Evolutionary conservation across 2,888 invertebrate species (phyloP).

Genomic region (Nemurella pictetii): DNA sequence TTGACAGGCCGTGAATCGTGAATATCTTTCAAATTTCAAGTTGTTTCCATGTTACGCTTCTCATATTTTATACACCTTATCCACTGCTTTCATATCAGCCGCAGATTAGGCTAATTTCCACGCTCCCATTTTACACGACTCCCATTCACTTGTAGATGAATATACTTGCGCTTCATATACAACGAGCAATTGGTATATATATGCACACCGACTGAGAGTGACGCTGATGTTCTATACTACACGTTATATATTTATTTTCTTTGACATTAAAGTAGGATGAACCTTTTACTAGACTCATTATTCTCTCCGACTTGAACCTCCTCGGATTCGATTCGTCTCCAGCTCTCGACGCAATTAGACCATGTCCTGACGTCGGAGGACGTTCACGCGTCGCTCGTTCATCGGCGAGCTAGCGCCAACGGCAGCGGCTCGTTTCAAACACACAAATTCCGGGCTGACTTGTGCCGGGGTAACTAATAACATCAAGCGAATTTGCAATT

Average conservation of each 20-base stretch:
- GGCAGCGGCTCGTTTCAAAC: background rate
- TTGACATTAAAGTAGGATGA: conserved; percentile 4
- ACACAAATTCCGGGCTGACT: background rate
- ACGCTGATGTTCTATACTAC: background rate
- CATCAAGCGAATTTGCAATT: background rate
- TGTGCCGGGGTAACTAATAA: background rate
- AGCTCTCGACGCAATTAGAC: conserved; percentile 13
- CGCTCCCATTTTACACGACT: background rate
- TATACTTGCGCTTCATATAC: background rate
- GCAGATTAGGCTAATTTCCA: background rate
- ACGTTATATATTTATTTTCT: too few relatives aligned
- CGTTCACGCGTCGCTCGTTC: background rate
- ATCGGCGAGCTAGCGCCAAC: background rate
- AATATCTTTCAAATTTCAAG: background rate
- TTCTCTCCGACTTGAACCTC: conserved; percentile 4
- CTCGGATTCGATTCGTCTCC: conserved; percentile 19
- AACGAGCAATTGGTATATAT: background rate
- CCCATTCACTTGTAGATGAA: background rate
- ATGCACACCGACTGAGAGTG: background rate
- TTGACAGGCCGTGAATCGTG: background rate
- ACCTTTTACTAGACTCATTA: conserved; percentile 4
- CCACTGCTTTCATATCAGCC: background rate
- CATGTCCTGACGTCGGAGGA: background rate
- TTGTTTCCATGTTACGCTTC: background rate
- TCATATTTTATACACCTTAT: background rate